Percentiles rank a stretch among this genome's conserved stretches.
phyloP scores from a whole-genome alignment of 2,797 vertebrate genomes.

The Xenops minutus region DNA sequence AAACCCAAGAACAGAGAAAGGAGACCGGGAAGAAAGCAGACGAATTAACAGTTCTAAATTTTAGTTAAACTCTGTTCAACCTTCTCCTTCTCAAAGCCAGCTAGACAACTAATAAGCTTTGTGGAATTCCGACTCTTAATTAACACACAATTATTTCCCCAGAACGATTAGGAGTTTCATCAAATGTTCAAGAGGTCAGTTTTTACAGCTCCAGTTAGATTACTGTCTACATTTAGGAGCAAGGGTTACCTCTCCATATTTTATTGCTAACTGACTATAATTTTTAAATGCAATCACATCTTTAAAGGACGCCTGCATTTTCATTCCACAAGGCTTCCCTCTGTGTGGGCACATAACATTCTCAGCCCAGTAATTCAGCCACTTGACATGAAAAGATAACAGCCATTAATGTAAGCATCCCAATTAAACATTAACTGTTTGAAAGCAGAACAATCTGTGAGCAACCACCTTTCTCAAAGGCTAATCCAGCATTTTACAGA shows the following conservation, averaged over 20 bases:
- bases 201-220: conserved; percentile 38
- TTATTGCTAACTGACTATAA: not conserved
- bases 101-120: conserved; percentile 57
- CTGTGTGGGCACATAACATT: rapidly evolving
- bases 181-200: conserved; percentile 50
- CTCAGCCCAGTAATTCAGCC: not conserved
- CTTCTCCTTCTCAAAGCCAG: conserved; percentile 47
- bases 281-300: not conserved
- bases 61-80: conserved; percentile 58
- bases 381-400: not conserved
- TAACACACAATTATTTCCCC: conserved; percentile 51
- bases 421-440: not conserved
- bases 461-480: not conserved
- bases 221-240: not conserved
- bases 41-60: conserved; percentile 59
- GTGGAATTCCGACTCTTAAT: conserved; percentile 39
- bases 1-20: conserved; percentile 35
- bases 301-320: not conserved
- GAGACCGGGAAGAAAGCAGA: conserved; percentile 16
- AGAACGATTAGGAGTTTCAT: conserved; percentile 46
- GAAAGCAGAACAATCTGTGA: not conserved
- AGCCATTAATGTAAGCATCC: not conserved
- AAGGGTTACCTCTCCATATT: not conserved
- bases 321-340: not conserved
- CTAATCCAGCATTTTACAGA: not conserved